A percentile compares a stretch with the other conserved stretches of the same genome.
These are phyloP conservation scores for Coccyzus lansbergi DNA, from an alignment of 2,797 vertebrate genomes.

Conservation along the genomic window DNA sequence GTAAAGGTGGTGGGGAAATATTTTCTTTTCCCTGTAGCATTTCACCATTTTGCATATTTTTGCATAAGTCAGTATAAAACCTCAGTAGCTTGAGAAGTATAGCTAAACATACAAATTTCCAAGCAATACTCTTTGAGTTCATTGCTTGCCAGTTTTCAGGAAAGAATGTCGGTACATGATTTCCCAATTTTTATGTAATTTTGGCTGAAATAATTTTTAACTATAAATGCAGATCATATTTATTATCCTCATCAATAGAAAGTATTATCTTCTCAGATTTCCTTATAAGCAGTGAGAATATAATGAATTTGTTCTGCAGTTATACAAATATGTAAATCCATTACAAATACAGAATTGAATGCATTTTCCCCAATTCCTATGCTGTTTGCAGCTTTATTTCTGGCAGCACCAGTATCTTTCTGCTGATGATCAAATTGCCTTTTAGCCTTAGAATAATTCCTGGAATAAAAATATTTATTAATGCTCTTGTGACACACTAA, in stretches of 20 bases:
- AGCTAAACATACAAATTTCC: constrained; percentile 2
- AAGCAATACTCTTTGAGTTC: neutral
- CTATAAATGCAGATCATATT: constrained; percentile 41
- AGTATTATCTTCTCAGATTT: constrained; percentile 33
- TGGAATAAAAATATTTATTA: constrained; percentile 28
- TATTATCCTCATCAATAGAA: constrained; percentile 25
- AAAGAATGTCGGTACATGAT: neutral
- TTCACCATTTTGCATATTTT: constrained; percentile 13
- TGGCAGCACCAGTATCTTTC: constrained; percentile 35
- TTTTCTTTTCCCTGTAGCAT: neutral
- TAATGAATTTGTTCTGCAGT: constrained; percentile 44
- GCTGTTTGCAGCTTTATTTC: constrained; percentile 48
- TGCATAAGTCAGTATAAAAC: constrained; percentile 20
- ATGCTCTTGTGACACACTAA: constrained; percentile 11
- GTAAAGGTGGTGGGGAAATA: neutral
- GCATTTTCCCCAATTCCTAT: constrained; percentile 31
- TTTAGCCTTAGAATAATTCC: neutral
- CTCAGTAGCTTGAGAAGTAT: neutral
- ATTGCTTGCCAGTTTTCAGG: constrained; percentile 25
- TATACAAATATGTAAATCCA: constrained; percentile 42
- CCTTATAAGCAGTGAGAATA: constrained; percentile 42
- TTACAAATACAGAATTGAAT: neutral
- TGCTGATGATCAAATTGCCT: constrained; percentile 17
- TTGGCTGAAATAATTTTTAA: constrained; percentile 34
- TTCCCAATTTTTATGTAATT: constrained; percentile 36